Evolutionary conservation across 2,113 vertebrate species (phyloP).

Genomic region (Alethe castanea): DNA sequence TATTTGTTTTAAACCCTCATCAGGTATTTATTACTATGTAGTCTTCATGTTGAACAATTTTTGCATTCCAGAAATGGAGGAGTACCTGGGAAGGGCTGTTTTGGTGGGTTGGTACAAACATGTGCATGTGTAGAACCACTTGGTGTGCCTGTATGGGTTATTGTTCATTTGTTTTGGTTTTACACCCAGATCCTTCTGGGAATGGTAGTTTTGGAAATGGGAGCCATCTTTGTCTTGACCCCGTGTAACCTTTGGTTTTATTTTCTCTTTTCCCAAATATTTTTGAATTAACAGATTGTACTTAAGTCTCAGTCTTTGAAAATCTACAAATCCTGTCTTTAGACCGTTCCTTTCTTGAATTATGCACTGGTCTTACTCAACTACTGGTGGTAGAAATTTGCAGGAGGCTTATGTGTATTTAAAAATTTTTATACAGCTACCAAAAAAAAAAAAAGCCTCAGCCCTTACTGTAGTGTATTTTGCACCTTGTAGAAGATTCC

Average conservation of each 20-base stretch:
- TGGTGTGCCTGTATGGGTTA: fast-evolving
- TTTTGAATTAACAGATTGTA: not conserved
- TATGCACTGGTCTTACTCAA: not conserved
- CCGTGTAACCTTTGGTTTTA: not conserved
- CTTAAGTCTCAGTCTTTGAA: not conserved
- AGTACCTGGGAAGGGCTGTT: not conserved
- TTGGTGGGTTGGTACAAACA: not conserved
- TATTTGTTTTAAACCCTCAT: not conserved
- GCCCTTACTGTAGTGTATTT: not conserved
- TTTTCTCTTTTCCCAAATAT: not conserved
- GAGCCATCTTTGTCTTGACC: not conserved
- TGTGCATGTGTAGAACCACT: fast-evolving
- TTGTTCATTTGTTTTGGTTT: not conserved
- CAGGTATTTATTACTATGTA: fast-evolving
- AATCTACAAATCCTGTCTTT: not conserved
- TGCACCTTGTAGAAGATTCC: not conserved
- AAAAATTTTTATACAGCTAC: not conserved
- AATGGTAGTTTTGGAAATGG: not conserved
- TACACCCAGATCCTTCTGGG: not conserved
- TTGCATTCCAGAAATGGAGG: not conserved
- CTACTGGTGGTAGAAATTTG: not conserved
- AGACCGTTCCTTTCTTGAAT: not conserved
- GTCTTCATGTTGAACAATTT: not conserved
- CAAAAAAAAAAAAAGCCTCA: not conserved
- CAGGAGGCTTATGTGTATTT: not conserved